Percentiles rank a stretch among this genome's conserved stretches.
Conservation (phyloP, 2,113 vertebrate genomes). For the Girardinichthys multiradiatus region DNA sequence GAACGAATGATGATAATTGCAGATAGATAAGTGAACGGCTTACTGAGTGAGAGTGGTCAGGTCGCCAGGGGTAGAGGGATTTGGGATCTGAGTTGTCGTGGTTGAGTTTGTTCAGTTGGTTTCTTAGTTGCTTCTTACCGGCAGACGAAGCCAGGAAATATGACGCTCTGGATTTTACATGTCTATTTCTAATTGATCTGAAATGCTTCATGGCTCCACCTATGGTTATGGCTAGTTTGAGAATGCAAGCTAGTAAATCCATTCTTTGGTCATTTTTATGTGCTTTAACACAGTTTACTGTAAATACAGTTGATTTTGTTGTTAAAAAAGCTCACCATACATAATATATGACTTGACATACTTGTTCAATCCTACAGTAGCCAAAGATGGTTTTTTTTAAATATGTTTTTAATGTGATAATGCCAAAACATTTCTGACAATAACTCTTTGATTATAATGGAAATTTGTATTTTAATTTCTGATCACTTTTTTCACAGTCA, state of each 20-base stretch:
- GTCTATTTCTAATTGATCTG: constrained; percentile 32
- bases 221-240: neutral
- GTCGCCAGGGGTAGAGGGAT: too few relatives aligned
- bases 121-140: too few relatives aligned
- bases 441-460: neutral
- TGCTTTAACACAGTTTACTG: constrained; percentile 1
- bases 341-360: neutral
- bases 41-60: too few relatives aligned
- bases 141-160: constrained; percentile 10
- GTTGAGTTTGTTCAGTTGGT: too few relatives aligned
- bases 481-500: neutral
- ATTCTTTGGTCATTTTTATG: neutral
- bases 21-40: too few relatives aligned
- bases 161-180: constrained; percentile 11
- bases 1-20: too few relatives aligned
- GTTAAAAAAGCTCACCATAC: too few relatives aligned
- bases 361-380: neutral
- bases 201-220: neutral
- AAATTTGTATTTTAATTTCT: neutral
- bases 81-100: too few relatives aligned
- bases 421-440: neutral
- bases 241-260: neutral
- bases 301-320: neutral
- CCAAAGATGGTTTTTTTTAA: neutral
- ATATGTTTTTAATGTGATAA: neutral